phyloP scores from a whole-genome alignment of 2,888 invertebrate genomes.

The Caradrina clavipalpis region DNA sequence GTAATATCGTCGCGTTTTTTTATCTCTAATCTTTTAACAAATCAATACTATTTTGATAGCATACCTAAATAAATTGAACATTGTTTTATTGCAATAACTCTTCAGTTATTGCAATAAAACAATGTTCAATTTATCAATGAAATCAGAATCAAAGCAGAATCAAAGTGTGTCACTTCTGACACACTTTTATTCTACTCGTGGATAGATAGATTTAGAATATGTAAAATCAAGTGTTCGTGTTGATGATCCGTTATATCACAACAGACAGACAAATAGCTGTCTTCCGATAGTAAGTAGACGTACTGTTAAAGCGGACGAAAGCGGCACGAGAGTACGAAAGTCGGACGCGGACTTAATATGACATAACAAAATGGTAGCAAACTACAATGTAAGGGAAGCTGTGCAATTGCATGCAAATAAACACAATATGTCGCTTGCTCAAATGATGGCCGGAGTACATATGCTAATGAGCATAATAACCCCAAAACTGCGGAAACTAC shows the following conservation, averaged over 20 bases:
- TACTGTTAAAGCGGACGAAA: constrained; percentile 65
- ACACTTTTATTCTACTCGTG: constrained; percentile 1
- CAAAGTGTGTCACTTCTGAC: too few species aligned
- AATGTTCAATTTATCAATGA: constrained; percentile 11
- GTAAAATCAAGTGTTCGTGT: constrained; percentile 48
- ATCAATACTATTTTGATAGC: not conserved
- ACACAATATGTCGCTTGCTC: not conserved
- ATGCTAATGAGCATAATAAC: constrained; percentile 44
- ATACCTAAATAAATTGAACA: constrained; percentile 16
- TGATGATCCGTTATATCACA: constrained; percentile 62
- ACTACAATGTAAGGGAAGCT: constrained; percentile 48
- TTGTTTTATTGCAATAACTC: too few species aligned
- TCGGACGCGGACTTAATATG: constrained; percentile 67
- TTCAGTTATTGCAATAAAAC: too few species aligned
- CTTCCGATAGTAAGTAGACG: constrained; percentile 66
- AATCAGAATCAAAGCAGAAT: too few species aligned
- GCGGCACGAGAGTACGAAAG: constrained; percentile 68
- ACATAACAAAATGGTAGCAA: constrained; percentile 67
- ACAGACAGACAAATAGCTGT: constrained; percentile 64
- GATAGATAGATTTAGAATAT: constrained; percentile 25
- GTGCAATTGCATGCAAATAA: constrained; percentile 13
- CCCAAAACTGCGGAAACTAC: constrained; percentile 52
- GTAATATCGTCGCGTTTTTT: constrained; percentile 4
- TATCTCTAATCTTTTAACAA: not conserved
- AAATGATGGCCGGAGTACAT: not conserved